Percentiles rank a stretch among this genome's conserved stretches.
Conservation (phyloP, 2,888 invertebrate species). For the Biston betularia region DNA sequence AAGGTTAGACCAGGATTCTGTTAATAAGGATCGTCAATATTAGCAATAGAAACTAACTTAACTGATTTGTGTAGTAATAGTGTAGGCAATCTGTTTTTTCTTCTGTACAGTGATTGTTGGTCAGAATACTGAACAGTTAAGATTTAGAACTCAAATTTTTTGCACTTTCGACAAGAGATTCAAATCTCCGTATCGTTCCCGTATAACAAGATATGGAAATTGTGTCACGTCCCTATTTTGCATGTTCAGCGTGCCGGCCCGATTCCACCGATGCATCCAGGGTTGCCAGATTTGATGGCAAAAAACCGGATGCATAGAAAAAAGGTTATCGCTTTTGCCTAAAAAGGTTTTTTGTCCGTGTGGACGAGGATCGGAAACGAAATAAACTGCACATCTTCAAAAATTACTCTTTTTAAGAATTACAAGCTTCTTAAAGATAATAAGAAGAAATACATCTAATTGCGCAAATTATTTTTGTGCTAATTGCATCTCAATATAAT, state of each 20-base stretch:
- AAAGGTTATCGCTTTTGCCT: slow-evolving; percentile 30
- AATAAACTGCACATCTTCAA: not conserved
- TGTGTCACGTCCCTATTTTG: slow-evolving; percentile 57
- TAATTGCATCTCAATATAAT: too few species aligned
- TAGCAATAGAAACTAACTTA: too few species aligned
- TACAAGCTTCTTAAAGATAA: too few species aligned
- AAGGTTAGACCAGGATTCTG: too few species aligned
- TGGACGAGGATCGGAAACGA: slow-evolving; percentile 13
- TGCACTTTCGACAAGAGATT: slow-evolving; percentile 46
- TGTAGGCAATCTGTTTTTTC: not conserved
- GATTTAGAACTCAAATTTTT: slow-evolving; percentile 17
- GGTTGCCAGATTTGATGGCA: slow-evolving; percentile 20
- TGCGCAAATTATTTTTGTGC: too few species aligned
- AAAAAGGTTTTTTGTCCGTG: slow-evolving; percentile 9
- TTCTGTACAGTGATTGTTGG: not conserved
- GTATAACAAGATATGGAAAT: slow-evolving; percentile 60
- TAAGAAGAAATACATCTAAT: not conserved
- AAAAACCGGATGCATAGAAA: slow-evolving; percentile 32
- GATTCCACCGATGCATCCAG: slow-evolving; percentile 42
- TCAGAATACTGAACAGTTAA: slow-evolving; percentile 5
- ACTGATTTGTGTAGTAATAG: too few species aligned
- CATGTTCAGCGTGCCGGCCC: slow-evolving; percentile 46
- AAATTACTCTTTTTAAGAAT: not conserved
- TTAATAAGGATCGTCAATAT: too few species aligned
- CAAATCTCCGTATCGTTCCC: slow-evolving; percentile 53